Conservation (phyloP, 2,113 vertebrate genomes). For the Pterophyllum scalare region DNA sequence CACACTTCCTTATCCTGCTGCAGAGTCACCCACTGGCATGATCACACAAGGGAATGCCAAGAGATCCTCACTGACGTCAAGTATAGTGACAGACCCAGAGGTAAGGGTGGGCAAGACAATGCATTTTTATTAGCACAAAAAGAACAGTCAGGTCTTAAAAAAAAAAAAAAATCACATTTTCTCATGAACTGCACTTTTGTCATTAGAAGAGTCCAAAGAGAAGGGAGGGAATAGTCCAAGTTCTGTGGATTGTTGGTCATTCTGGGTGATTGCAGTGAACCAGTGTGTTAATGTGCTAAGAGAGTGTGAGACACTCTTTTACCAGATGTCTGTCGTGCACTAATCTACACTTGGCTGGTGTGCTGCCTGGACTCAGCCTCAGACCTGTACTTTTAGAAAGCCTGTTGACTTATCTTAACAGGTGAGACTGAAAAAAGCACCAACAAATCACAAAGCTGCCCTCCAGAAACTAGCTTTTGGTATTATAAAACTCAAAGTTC, state of each 20-base stretch:
- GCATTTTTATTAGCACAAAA: not conserved
- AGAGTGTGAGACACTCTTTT: not conserved
- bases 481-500: not conserved
- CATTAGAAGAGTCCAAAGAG: not conserved
- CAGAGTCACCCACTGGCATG: slow-evolving; percentile 9
- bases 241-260: not conserved
- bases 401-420: slow-evolving; percentile 12
- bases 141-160: not conserved
- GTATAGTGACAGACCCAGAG: slow-evolving; percentile 58
- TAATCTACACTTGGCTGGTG: slow-evolving; percentile 31
- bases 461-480: not conserved
- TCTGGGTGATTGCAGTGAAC: not conserved
- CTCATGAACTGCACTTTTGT: not conserved
- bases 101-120: slow-evolving; percentile 38
- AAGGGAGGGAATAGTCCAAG: not conserved
- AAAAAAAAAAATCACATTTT: too few species aligned
- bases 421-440: not conserved
- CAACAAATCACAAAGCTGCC: not conserved
- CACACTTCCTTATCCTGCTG: not conserved
- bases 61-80: slow-evolving; percentile 56
- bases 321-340: not conserved
- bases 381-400: slow-evolving; percentile 6
- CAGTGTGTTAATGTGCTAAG: slow-evolving; percentile 10
- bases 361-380: not conserved
- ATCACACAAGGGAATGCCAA: slow-evolving; percentile 32